Evolutionary conservation across 2,113 vertebrate genomes (phyloP), one percentile per base, ranked within the genome.

Genomic region (Peromyscus polionotus): DNA sequence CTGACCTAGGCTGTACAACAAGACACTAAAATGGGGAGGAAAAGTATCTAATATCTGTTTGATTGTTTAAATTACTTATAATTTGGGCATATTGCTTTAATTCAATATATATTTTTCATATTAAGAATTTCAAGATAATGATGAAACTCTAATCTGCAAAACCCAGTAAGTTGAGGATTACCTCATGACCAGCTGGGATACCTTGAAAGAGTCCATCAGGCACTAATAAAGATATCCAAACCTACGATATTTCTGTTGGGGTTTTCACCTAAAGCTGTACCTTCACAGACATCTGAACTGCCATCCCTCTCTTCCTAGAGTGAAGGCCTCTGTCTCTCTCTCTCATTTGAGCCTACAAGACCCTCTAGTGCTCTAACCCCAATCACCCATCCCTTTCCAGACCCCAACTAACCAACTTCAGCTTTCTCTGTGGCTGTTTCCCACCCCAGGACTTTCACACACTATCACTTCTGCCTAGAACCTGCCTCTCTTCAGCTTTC

Each of bases 101-200:
- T 68, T 75, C 48, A 79, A 51, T 57, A 1, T 42, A 75, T 31
- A 20, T 26, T 94, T 87, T 87, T 73, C 22, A 22, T 54, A n/a
- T 45, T 19, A 0, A 93, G 16, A 33, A 68, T 94, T 94, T 90
- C 26, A 57, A 95, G 94, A 61, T 68, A 84, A 42, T 3, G 19
- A 65, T 51, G 16, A 93, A 91, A 73, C 3, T 76, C 51, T 87
- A 36, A 88, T 83, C 48, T 75, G 36, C 11, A 91, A 88, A 95
- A 68, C 6, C 26, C 1, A 14, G 2, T 26, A 67, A 48, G 0
- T 10, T 65, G 26, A 33, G 63, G 7, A 19, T 88, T 72, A 48
- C 9, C 26, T 68, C 26, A 31, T 4, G 10, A 36, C 70, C n/a
- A 11, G 17, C 28, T 36, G n/a, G n/a, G 39, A 80, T 20, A 31